Conservation (phyloP, 1,140 invertebrate genomes). For the Phocides pigmalion region DNA sequence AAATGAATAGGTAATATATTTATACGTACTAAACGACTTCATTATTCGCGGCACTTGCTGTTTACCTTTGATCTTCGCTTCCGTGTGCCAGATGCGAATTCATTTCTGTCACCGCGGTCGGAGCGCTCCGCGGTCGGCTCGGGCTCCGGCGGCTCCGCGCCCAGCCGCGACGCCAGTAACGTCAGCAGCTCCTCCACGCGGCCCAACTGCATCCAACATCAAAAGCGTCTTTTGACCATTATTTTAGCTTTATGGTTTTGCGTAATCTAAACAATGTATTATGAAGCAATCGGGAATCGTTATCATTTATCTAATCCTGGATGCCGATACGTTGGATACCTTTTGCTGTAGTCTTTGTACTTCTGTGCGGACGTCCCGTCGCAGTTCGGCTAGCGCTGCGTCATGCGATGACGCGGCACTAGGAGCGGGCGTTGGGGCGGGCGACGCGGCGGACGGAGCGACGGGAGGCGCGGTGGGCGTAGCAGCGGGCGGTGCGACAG, state of each 20-base stretch:
- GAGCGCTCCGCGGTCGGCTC: slow-evolving; percentile 72
- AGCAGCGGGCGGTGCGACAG: slow-evolving; percentile 82
- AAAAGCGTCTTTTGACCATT: no score
- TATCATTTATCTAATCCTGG: no score
- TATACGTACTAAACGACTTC: no score
- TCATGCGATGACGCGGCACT: slow-evolving; percentile 71
- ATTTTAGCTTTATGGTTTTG: neutral
- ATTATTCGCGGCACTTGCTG: no score
- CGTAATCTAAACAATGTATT: neutral
- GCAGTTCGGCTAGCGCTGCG: slow-evolving; percentile 64
- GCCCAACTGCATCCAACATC: slow-evolving; percentile 48
- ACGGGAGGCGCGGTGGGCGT: slow-evolving; percentile 57
- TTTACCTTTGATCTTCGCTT: slow-evolving; percentile 84
- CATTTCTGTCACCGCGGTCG: slow-evolving; percentile 74
- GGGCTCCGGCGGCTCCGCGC: slow-evolving; percentile 79
- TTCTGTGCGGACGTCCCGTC: slow-evolving; percentile 63
- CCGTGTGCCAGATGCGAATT: slow-evolving; percentile 46
- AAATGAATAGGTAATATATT: no score
- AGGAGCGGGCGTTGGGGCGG: slow-evolving; percentile 82
- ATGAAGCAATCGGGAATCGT: no score
- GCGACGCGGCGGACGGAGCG: slow-evolving; percentile 80
- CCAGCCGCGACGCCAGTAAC: slow-evolving; percentile 66
- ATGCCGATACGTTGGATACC: slow-evolving; percentile 41
- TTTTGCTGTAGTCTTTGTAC: slow-evolving; percentile 73
- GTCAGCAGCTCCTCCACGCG: slow-evolving; percentile 74